Base-by-base conservation (phyloP, 2,888 invertebrate genomes). In the Hirtodrosophila alboralis region DNA sequence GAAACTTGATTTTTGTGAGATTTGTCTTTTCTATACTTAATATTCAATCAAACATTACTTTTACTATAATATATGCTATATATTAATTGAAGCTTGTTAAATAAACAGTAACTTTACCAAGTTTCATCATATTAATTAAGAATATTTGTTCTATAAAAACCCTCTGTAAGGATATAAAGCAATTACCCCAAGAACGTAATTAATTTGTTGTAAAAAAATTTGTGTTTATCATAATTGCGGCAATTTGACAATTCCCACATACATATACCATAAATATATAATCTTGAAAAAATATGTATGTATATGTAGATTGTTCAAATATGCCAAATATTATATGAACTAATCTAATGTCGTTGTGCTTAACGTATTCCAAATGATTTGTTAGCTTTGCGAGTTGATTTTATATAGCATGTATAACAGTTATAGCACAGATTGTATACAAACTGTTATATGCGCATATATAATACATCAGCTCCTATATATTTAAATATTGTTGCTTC, bases 311-410 rank as follows among this genome's bases (percentile, higher is more conserved):
- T 63, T 44, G 37, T 5, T 8, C 12, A 47, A 48, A 43, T 34
- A 14, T 41, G 43, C 36, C 45, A 9, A 38, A 60, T 57, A 26
- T 61, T 59, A 47, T 83, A 54, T 63, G 68, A 49, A 43, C 21
- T 49, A 71, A 54, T 58, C 60, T 40, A 45, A 52, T 67, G 56
- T 84, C 63, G 85, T 85, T 85, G 79, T 79, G 79, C 79, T 85
- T 79, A 75, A 66, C 84, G 86, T 84, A 80, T 86, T 86, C 62
- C 52, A 85, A 73, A 49, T 66, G 37, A 75, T 65, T 73, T 63
- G 38, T 68, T 73, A 47, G 58, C 36, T 54, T 34, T 57, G 43
- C 33, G 27, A 14, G 52, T 58, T 59, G 36, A 54, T 70, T 70
- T 67, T 26, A 48, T 44, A 38, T 49, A 6, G 10, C 12, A 8